Base-by-base conservation (phyloP, 1,140 invertebrate genomes). In the Pseudachorutes palmiensis region DNA sequence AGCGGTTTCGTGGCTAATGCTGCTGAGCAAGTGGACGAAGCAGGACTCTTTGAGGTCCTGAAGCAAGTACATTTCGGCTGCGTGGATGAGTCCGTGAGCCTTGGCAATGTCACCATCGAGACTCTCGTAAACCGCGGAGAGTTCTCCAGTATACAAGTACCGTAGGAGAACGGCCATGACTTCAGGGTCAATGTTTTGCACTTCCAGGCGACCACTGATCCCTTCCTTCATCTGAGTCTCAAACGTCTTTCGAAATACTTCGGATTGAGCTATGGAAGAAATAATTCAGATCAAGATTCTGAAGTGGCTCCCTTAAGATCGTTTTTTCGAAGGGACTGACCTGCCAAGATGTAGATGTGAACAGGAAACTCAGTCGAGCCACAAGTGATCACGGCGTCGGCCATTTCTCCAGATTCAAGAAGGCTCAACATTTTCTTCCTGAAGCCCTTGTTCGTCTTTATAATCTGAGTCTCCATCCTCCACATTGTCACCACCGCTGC, bases 41-140 rank as follows among this genome's bases (percentile, higher is more conserved):
- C 51, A 55, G 24, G 51, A 9, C 24, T 55, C 51, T 26, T 55
- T 55, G 51, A 55, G 51, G 5, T 26, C 51, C 5, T 16, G 12
- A 24, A 55, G 51, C 12, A 55, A 24, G 24, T 55, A 55, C 51
- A 55, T 55, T 9, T 55, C 51, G 24, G 51, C 51, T 14, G 51
- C 51, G 12, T 55, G 24, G 51, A 14, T 55, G 12, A 55, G 12
- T 24, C 19, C 5, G 19, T 19, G 5, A 5, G 36, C 36, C 19
- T 41, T 41, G 5, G 5, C 51, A 16, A 26, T 26, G 51, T 45
- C 36, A 19, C 24, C 24, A 5, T 24, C 12, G 24, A 55, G 51
- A 26, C 5, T 26, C 5, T 19, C 9, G 12, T 14, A 5, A 16
- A 55, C 9, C 12, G 12, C 24, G 14, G 51, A 55, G 24, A 26